These are phyloP conservation scores for Drosophila cardini DNA, from an alignment of 1,140 invertebrate genomes.

Conservation along the genomic window DNA sequence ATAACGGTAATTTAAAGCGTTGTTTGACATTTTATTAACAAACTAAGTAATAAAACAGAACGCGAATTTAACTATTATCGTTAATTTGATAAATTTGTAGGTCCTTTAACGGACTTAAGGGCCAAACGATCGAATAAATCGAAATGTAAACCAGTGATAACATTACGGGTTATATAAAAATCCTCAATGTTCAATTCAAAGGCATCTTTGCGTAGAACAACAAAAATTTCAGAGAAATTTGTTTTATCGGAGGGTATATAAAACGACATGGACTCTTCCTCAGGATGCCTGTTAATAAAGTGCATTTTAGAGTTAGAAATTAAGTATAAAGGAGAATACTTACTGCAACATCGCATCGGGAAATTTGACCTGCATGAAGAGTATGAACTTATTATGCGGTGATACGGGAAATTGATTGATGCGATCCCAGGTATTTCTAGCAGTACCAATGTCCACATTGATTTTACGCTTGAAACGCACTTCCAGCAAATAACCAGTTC, in stretches of 20 bases:
- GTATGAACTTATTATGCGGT: slow-evolving; percentile 53
- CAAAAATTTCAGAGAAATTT: slow-evolving; percentile 54
- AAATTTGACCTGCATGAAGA: slow-evolving; percentile 64
- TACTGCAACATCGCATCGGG: slow-evolving; percentile 51
- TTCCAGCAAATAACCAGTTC: slow-evolving; percentile 79
- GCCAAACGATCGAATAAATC: slow-evolving; percentile 28
- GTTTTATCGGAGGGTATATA: slow-evolving; percentile 31
- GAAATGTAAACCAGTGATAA: slow-evolving; percentile 21
- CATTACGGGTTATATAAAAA: slow-evolving; percentile 59
- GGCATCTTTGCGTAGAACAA: slow-evolving; percentile 51
- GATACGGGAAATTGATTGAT: slow-evolving; percentile 67
- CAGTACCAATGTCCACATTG: slow-evolving; percentile 50
- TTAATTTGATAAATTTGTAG: neutral
- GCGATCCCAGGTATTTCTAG: slow-evolving; percentile 59
- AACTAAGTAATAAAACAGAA: neutral
- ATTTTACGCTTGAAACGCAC: slow-evolving; percentile 65
- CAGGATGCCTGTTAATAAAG: slow-evolving; percentile 19
- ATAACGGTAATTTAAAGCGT: neutral
- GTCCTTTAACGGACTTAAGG: neutral
- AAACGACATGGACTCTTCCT: slow-evolving; percentile 41
- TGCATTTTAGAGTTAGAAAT: neutral
- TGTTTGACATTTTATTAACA: neutral
- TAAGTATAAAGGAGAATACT: slow-evolving; percentile 2
- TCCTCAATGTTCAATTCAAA: slow-evolving; percentile 73
- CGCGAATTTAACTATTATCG: neutral